Evolutionary conservation across 2,113 vertebrate genomes (phyloP).

Genomic region (Mobula hypostoma): DNA sequence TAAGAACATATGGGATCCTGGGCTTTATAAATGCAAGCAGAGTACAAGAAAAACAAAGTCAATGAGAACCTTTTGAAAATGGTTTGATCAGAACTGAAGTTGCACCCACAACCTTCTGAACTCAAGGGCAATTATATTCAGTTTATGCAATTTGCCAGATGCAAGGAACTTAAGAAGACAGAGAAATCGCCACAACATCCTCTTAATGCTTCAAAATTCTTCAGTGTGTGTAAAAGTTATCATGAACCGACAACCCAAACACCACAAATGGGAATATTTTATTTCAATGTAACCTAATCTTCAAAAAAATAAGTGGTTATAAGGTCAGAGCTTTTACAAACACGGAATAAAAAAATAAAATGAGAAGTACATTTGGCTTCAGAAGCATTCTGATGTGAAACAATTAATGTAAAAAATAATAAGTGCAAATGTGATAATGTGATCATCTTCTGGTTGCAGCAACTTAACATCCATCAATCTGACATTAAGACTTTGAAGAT

Average conservation of each 20-base stretch:
- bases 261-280: conserved; percentile 28
- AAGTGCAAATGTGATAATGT: conserved; percentile 15
- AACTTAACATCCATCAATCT: background rate
- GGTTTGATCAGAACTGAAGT: no score
- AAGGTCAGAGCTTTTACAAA: conserved; percentile 19
- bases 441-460: background rate
- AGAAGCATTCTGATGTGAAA: background rate
- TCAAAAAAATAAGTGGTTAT: background rate
- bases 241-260: no score
- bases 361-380: conserved; percentile 18
- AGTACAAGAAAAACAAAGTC: background rate
- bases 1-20: no score
- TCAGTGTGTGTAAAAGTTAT: background rate
- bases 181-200: background rate
- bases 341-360: conserved; percentile 32
- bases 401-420: conserved; percentile 19
- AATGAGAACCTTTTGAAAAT: background rate
- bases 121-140: background rate
- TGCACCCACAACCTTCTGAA: no score
- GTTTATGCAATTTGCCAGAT: background rate
- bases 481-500: background rate
- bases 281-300: background rate
- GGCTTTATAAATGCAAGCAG: no score
- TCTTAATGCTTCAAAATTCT: background rate
- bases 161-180: background rate